Base-by-base conservation (phyloP, 2,888 invertebrate species). In the Parelbella ahira region DNA sequence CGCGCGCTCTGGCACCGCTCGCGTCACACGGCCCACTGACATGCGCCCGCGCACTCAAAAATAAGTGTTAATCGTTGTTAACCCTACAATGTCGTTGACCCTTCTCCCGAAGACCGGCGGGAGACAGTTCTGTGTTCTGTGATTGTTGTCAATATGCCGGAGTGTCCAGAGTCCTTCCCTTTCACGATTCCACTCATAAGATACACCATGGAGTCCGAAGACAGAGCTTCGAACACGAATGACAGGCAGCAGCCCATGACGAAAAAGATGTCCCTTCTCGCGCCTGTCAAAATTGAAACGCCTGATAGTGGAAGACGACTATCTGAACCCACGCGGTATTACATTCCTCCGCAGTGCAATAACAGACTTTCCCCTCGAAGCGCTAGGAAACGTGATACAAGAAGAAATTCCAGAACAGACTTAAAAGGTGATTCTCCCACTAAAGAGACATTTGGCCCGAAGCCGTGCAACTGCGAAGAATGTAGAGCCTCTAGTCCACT, bases 401-500 rank as follows among this genome's bases (percentile, higher is more conserved):
- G 75, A 45, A 69, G 78, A 45, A 79, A 70, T 49, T 84, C 76
- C 6, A 80, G 72, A 48, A 62, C 69, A 4, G 75, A 65, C 34
- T 46, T 69, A 8, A 80, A 71, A 45, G 68, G 67, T 37, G 73
- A 68, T 34, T 61, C 72, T 37, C 62, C 68, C 1, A 56, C 63
- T 15, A 76, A 76, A 45, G 76, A 76, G 7, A 56, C 54, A 24
- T 63, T 75, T 20, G 81, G 86, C 8, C 77, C 68, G 1, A 79
- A 81, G 51, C 87, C 84, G 37, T 80, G 86, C 58, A 82, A 81
- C 51, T 88, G 87, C 60, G 84, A 81, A 51, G 79, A 84, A 34
- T 88, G 87, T 43, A 71, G 89, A 24, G 79, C 90, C 0, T 82
- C 90, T 1, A 89, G 90, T 49, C 89, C 90, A 0, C 53, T 83